Evolutionary conservation across 2,797 vertebrate species (phyloP).

Genomic region (Leucoraja ocellata): DNA sequence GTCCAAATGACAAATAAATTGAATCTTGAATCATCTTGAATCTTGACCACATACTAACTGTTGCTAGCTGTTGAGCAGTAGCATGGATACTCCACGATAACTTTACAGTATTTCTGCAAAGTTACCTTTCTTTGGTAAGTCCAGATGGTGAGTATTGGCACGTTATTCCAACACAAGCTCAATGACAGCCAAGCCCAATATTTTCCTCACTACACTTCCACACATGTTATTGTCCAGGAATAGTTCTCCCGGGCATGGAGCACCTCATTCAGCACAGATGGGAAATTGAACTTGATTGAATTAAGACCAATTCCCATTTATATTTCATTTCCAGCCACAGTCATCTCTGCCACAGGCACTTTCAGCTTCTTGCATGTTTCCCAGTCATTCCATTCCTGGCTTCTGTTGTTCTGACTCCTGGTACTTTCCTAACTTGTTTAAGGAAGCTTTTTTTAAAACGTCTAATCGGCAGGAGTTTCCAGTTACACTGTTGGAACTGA

Average conservation of each 20-base stretch:
- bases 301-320: background rate
- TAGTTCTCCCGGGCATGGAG: background rate
- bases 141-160: background rate
- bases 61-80: background rate
- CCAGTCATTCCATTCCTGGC: background rate
- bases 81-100: background rate
- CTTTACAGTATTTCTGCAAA: background rate
- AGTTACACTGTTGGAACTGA: background rate
- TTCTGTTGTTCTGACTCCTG: background rate
- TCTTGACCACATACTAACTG: background rate
- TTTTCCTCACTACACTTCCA: background rate
- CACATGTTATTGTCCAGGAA: background rate
- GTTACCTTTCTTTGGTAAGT: background rate
- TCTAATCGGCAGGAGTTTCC: too few species aligned
- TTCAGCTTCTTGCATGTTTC: background rate
- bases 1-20: too few species aligned
- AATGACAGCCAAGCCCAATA: background rate
- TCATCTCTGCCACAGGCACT: background rate
- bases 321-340: conserved; percentile 8
- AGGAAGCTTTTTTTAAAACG: background rate
- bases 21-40: too few species aligned
- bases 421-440: background rate
- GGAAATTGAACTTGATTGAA: background rate
- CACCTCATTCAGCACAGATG: background rate
- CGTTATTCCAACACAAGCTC: background rate